A percentile compares a stretch with the other conserved stretches of the same genome.
Conservation (phyloP, 2,113 vertebrate genomes). For the Channa maculata region DNA sequence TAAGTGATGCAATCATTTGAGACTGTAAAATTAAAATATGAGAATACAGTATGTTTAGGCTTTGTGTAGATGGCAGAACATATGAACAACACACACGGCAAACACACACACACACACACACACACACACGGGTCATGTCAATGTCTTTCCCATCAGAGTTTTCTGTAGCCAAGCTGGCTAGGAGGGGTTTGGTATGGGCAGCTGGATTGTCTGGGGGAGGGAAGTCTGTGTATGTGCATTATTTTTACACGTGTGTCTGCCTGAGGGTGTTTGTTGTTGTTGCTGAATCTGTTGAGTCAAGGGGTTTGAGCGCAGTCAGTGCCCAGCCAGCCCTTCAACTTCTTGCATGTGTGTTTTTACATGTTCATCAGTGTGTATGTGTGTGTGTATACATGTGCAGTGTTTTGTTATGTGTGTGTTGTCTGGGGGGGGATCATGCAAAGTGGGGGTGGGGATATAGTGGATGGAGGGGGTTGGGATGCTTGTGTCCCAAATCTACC, state of each 20-base stretch:
- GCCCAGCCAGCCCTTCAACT: slow-evolving; percentile 33
- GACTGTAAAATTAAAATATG: no score
- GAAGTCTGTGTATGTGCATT: slow-evolving; percentile 26
- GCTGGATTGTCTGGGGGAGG: slow-evolving; percentile 35
- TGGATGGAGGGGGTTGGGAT: slow-evolving; percentile 29
- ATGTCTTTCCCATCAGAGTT: slow-evolving; percentile 17
- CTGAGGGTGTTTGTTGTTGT: slow-evolving; percentile 55
- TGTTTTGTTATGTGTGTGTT: not conserved
- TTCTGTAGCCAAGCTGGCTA: slow-evolving; percentile 33
- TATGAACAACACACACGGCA: no score
- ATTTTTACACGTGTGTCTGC: slow-evolving; percentile 23
- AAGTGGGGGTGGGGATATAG: slow-evolving; percentile 8
- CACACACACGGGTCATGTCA: slow-evolving; percentile 30
- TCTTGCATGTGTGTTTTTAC: slow-evolving; percentile 27
- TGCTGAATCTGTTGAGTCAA: slow-evolving; percentile 67
- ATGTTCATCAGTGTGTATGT: slow-evolving; percentile 38
- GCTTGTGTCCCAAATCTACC: slow-evolving; percentile 58
- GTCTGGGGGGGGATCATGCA: slow-evolving; percentile 37
- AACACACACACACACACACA: not conserved
- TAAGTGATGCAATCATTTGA: no score
- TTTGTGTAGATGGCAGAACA: no score
- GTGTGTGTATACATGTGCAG: not conserved
- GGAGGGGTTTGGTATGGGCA: slow-evolving; percentile 42
- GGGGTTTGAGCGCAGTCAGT: slow-evolving; percentile 48
- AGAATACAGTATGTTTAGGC: no score